Evolutionary conservation across 2,888 invertebrate species (phyloP), one percentile per base, ranked within the genome.

Genomic region (Leptinotarsa peninsularis): DNA sequence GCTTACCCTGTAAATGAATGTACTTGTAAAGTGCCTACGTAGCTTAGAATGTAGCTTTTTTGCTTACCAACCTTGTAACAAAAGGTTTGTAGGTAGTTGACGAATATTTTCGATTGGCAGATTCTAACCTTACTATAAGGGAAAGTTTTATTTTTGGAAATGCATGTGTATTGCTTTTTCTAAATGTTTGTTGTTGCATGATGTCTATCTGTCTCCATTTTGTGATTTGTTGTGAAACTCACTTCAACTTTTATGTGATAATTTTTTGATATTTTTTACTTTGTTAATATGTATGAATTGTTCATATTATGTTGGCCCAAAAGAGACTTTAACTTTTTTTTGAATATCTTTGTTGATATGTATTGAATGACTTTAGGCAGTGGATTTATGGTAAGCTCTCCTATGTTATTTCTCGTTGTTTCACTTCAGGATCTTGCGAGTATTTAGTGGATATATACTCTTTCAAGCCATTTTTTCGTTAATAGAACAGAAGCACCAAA

Each of bases 71-170:
- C 82, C 80, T 82, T 84, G 82, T 83, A 83, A 84, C 15, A 80
- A 82, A 80, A 81, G 81, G 80, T 83, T 84, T 82, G 78, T 79
- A 79, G 84, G 84, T 85, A 85, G 84, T 84, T 84, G 82, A 70
- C 81, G 77, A 81, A 77, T 82, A 83, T 85, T 84, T 86, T 85
- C 86, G 84, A 84, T 85, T 86, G 85, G 84, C 85, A 83, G 83
- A 86, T 84, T 86, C 83, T 86, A 83, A 88, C 89, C 89, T 89
- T 89, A 89, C 89, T 89, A 89, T 89, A 88, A 89, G 88, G 88
- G 88, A 88, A 88, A 87, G 87, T 85, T 85, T 84, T 70, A 70
- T 70, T 87, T 86, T 75, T 75, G 43, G 27, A 74, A 58, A 18
- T 82, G 82, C 81, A 82, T 80, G 83, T 68, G 72, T 76, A 72